Base-by-base conservation (phyloP, 2,113 vertebrate species). In the Dascyllus trimaculatus region DNA sequence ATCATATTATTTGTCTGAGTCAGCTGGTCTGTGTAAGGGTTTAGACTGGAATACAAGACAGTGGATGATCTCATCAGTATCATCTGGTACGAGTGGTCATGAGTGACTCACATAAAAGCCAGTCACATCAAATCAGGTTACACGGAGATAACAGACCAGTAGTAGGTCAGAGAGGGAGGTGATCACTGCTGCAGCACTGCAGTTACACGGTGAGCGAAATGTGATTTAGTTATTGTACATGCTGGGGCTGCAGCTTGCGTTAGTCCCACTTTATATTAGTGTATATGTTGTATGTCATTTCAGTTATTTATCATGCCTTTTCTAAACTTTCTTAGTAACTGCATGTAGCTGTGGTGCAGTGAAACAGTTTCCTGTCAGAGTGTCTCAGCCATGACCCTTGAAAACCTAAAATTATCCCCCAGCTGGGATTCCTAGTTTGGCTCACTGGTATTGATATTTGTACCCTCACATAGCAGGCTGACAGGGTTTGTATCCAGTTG, bases 321-420 rank as follows among this genome's bases (percentile, higher is more conserved):
- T 49, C 48, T 46, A 1, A 46, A 11, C 21, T 17, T 1, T 19
- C 48, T 49, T 1, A 13, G 11, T 38, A 18, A 18, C 11, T 26
- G 9, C 1, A 21, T 48, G 29, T 25, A 29, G 24, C 64, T 59
- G 53, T 18, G 43, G 35, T 65, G 51, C 49, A 43, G 63, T 70
- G 51, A 32, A 22, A 26, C 38, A 45, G 69, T 26, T 80, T 86
- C 29, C 13, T 69, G 45, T 71, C 64, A 25, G 0, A 35, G 43
- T n/a, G 61, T 59, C 52, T 56, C 75, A 71, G 51, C 71, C 14
- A 57, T 63, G 64, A 80, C 5, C 29, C 80, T 62, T 62, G 26
- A 56, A 80, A 73, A 52, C 45, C 80, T 85, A 73, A 87, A 89
- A 75, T 84, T 54, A 85, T 79, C 67, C 82, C 48, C 58, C 71